phyloP scores from a whole-genome alignment of 2,113 vertebrate species.

The Echinops telfairi region DNA sequence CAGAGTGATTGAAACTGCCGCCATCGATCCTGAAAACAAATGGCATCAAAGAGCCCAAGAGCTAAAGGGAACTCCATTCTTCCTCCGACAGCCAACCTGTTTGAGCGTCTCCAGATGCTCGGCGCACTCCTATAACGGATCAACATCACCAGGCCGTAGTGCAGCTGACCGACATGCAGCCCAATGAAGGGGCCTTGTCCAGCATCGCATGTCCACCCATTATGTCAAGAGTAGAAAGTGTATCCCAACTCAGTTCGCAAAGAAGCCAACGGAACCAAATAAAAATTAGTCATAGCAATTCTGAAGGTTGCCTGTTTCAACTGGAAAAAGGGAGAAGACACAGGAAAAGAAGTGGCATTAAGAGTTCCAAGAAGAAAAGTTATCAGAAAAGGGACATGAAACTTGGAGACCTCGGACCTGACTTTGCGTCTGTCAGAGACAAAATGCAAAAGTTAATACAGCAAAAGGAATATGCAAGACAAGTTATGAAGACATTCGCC shows the following conservation, averaged over 20 bases:
- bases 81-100: conserved; percentile 54
- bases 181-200: conserved; percentile 28
- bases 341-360: conserved; percentile 80
- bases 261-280: conserved; percentile 45
- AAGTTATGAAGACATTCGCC: conserved; percentile 88
- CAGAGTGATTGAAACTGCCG: conserved; percentile 66
- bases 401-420: conserved; percentile 92
- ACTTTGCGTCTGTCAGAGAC: conserved; percentile 88
- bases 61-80: conserved; percentile 77
- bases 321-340: conserved; percentile 86
- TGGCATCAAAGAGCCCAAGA: conserved; percentile 86
- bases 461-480: conserved; percentile 93
- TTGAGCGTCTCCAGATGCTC: conserved; percentile 57
- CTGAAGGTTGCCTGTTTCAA: conserved; percentile 87
- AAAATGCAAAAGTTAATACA: conserved; percentile 91
- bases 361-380: conserved; percentile 86
- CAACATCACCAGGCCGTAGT: conserved; percentile 54
- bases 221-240: conserved; percentile 65
- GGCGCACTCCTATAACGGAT: conserved; percentile 26
- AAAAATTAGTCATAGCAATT: conserved; percentile 81
- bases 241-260: conserved; percentile 56
- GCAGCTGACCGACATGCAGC: conserved; percentile 65
- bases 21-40: conserved; percentile 80
- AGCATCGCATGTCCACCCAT: conserved; percentile 87
- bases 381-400: conserved; percentile 87